phyloP scores from a whole-genome alignment of 2,797 vertebrate genomes.

The Oryzias dopingdopingensis region DNA sequence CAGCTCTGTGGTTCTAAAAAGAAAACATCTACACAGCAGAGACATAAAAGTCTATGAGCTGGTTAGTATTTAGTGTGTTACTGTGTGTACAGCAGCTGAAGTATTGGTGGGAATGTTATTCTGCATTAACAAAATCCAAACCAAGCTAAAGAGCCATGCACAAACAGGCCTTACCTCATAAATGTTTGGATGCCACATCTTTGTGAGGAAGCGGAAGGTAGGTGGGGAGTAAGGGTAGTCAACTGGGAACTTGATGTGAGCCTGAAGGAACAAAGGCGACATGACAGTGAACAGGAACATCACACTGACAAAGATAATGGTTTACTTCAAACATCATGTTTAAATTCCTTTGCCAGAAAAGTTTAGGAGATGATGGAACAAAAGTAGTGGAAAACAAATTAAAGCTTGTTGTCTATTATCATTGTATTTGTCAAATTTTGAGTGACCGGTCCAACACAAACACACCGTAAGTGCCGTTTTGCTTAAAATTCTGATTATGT shows the following conservation, averaged over 20 bases:
- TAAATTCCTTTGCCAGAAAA: not conserved
- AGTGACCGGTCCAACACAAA: no score
- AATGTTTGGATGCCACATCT: constrained; percentile 99
- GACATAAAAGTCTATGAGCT: not conserved
- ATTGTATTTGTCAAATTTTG: no score
- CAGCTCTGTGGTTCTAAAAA: no score
- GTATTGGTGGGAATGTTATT: not conserved
- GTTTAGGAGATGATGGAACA: no score
- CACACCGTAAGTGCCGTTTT: no score
- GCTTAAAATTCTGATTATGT: no score
- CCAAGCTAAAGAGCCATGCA: not conserved
- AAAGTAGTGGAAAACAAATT: no score
- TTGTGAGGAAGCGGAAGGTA: constrained; percentile 98
- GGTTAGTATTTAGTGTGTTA: not conserved
- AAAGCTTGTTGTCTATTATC: no score
- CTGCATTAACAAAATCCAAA: not conserved
- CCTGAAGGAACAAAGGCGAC: constrained; percentile 74
- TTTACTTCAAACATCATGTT: not conserved
- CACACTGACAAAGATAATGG: not conserved
- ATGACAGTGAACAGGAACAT: constrained; percentile 4
- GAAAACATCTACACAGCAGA: not conserved
- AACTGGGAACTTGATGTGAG: constrained; percentile 98
- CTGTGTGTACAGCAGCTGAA: not conserved
- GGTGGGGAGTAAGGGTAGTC: constrained; percentile 99
- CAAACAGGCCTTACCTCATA: constrained; percentile 85